Evolutionary conservation across 1,140 invertebrate genomes (phyloP).

Genomic region (Drosophila mayri): DNA sequence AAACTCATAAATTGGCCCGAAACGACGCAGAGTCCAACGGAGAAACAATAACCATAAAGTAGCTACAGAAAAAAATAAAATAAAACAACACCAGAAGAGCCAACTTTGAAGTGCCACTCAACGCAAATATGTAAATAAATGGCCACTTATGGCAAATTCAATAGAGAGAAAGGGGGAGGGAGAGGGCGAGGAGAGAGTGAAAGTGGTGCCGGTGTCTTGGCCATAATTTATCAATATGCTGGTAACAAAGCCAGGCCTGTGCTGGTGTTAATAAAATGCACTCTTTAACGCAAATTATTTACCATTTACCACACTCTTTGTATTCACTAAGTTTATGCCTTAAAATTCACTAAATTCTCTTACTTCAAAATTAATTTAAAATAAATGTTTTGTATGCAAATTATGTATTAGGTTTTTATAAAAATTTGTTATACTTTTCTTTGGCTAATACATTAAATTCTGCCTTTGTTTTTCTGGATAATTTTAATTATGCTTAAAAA

Average conservation of each 20-base stretch:
- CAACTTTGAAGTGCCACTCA: slow-evolving; percentile 71
- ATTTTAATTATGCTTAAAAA: background rate
- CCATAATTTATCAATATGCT: slow-evolving; percentile 69
- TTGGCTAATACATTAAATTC: background rate
- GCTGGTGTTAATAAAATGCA: slow-evolving; percentile 67
- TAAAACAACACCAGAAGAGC: slow-evolving; percentile 13
- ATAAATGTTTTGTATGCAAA: too few relatives aligned
- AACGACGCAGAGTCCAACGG: slow-evolving; percentile 54
- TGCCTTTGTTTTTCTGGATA: too few relatives aligned
- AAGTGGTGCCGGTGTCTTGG: slow-evolving; percentile 42
- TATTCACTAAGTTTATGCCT: background rate
- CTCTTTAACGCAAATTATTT: slow-evolving; percentile 20
- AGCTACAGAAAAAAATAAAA: slow-evolving; percentile 24
- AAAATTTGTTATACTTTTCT: too few relatives aligned
- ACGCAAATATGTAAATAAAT: slow-evolving; percentile 80
- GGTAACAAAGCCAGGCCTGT: slow-evolving; percentile 53
- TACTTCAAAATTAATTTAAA: background rate
- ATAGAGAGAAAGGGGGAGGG: too few relatives aligned
- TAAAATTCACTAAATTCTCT: background rate
- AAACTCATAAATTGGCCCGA: slow-evolving; percentile 77
- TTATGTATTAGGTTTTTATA: background rate
- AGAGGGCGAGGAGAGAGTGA: slow-evolving; percentile 4
- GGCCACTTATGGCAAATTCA: slow-evolving; percentile 74
- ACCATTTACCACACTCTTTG: slow-evolving; percentile 7
- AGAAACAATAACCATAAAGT: slow-evolving; percentile 74